Conservation (phyloP, 1,140 invertebrate species). For the Mactra quadrangularis region DNA sequence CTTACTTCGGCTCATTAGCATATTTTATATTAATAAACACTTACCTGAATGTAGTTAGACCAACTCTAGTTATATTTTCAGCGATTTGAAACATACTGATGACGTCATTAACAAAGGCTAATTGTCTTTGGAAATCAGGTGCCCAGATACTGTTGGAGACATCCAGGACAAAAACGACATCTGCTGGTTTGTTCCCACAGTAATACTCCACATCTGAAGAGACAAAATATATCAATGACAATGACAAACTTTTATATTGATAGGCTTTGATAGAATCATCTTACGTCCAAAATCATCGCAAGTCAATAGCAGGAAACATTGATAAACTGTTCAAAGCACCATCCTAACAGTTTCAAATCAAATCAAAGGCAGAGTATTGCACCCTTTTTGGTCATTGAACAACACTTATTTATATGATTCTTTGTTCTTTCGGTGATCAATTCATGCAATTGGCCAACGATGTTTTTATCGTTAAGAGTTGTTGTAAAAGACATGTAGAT, state of each 20-base stretch:
- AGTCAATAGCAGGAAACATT: no score
- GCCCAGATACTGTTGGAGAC: slow-evolving; percentile 78
- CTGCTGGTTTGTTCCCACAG: slow-evolving; percentile 78
- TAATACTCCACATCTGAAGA: slow-evolving; percentile 66
- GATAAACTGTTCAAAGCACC: background rate
- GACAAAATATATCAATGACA: background rate
- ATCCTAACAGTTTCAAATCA: background rate
- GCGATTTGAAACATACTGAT: slow-evolving; percentile 75
- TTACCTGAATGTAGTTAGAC: slow-evolving; percentile 64
- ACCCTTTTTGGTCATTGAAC: no score
- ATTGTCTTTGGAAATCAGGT: slow-evolving; percentile 73
- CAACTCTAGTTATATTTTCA: slow-evolving; percentile 69
- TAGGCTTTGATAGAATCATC: background rate
- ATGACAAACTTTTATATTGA: background rate
- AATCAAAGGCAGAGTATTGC: background rate
- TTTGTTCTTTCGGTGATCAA: no score
- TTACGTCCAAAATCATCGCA: background rate
- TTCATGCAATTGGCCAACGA: no score
- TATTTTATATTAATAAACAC: no score
- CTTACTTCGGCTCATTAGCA: no score
- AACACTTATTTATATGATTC: no score
- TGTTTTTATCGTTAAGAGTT: no score
- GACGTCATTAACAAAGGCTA: slow-evolving; percentile 74
- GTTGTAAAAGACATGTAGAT: no score
- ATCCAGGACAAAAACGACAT: slow-evolving; percentile 79